Evolutionary conservation across 1,140 invertebrate species (phyloP).

Genomic region (Augochlora pura): DNA sequence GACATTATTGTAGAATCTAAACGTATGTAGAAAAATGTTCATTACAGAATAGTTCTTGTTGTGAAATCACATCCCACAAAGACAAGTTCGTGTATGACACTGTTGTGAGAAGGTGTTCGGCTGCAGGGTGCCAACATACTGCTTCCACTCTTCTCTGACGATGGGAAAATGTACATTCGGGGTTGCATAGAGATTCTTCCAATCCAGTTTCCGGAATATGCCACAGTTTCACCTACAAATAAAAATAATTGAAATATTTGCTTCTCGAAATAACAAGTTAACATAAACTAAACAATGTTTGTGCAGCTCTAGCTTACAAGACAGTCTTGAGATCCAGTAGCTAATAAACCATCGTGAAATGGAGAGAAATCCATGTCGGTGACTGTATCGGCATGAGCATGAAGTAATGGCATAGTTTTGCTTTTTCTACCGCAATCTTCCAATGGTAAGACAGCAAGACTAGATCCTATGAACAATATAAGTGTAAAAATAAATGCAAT

Average conservation of each 20-base stretch:
- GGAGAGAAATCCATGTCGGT: constrained; percentile 97
- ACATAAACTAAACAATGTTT: neutral
- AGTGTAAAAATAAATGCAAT: constrained; percentile 9
- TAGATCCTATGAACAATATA: constrained; percentile 83
- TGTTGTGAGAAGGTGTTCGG: constrained; percentile 91
- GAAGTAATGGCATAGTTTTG: constrained; percentile 90
- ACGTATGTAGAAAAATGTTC: constrained; percentile 29
- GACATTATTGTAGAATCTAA: constrained; percentile 10
- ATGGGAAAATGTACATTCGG: constrained; percentile 90
- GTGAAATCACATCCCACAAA: constrained; percentile 92
- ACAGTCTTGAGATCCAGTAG: constrained; percentile 95
- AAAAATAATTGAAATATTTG: constrained; percentile 24
- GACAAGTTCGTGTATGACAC: constrained; percentile 90
- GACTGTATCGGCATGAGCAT: constrained; percentile 93
- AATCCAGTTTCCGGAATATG: constrained; percentile 90
- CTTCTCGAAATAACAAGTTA: neutral
- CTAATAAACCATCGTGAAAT: constrained; percentile 94
- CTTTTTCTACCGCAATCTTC: constrained; percentile 93
- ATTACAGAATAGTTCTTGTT: constrained; percentile 90
- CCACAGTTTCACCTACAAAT: constrained; percentile 89
- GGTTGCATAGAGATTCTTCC: constrained; percentile 88
- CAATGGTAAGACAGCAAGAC: constrained; percentile 91
- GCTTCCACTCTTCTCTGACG: constrained; percentile 91
- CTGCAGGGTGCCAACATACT: constrained; percentile 92
- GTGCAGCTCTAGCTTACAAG: constrained; percentile 81